Percentiles rank a stretch among this genome's conserved stretches.
Conservation (phyloP, 2,888 invertebrate genomes). For the Philaethria dido region DNA sequence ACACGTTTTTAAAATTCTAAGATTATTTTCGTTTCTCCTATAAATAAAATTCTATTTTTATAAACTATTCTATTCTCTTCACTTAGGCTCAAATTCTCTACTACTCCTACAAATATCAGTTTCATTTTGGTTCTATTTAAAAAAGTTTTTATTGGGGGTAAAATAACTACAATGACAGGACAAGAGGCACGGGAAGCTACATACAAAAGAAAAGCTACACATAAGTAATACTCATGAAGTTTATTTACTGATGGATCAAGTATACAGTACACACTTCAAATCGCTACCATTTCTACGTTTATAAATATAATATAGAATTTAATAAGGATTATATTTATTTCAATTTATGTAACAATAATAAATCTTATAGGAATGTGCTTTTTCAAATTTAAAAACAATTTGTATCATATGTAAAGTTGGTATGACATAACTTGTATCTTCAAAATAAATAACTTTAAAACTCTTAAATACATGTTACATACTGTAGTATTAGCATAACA, state of each 20-base stretch:
- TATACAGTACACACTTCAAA: slow-evolving; percentile 38
- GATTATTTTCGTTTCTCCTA: too few relatives aligned
- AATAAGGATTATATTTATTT: slow-evolving; percentile 41
- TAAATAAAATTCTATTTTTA: too few relatives aligned
- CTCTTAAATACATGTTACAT: slow-evolving; percentile 38
- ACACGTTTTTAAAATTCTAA: too few relatives aligned
- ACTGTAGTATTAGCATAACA: slow-evolving; percentile 41
- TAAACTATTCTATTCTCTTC: too few relatives aligned
- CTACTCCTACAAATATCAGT: too few relatives aligned
- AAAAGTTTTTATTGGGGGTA: too few relatives aligned
- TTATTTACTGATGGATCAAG: slow-evolving; percentile 42
- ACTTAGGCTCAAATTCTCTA: too few relatives aligned
- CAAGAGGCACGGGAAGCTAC: too few relatives aligned
- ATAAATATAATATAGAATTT: slow-evolving; percentile 44
- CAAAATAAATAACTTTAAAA: slow-evolving; percentile 37
- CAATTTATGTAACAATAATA: slow-evolving; percentile 47
- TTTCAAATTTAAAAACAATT: slow-evolving; percentile 35
- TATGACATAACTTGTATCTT: slow-evolving; percentile 28
- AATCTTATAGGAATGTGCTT: slow-evolving; percentile 50
- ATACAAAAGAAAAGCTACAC: slow-evolving; percentile 22
- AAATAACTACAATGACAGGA: too few relatives aligned
- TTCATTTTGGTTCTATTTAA: too few relatives aligned
- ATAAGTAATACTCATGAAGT: slow-evolving; percentile 36
- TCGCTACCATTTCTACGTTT: slow-evolving; percentile 45
- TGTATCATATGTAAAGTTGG: slow-evolving; percentile 38